Percentiles rank a stretch among this genome's conserved stretches.
phyloP scores from a whole-genome alignment of 2,888 invertebrate genomes.

The Thecocarcelia acutangulata region DNA sequence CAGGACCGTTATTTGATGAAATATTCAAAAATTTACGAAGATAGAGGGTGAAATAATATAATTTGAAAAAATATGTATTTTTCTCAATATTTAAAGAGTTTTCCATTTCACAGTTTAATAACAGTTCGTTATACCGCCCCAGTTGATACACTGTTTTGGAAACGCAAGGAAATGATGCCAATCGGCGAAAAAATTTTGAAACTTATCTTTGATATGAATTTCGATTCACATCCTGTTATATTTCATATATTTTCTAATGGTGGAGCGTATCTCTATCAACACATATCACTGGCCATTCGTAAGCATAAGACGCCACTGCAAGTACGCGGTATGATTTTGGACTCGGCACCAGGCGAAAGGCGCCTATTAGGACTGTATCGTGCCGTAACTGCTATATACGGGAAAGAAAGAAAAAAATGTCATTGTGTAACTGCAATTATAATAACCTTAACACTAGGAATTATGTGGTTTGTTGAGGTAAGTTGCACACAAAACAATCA shows the following conservation, averaged over 20 bases:
- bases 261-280: constrained; percentile 87
- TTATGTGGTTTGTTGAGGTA: constrained; percentile 85
- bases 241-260: constrained; percentile 89
- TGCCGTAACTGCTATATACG: constrained; percentile 85
- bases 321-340: constrained; percentile 85
- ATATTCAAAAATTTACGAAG: constrained; percentile 89
- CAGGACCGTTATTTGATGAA: constrained; percentile 89
- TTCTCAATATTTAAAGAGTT: not conserved
- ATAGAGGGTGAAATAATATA: constrained; percentile 85
- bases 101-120: constrained; percentile 83
- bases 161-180: constrained; percentile 83
- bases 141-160: constrained; percentile 85
- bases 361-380: constrained; percentile 83
- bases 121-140: constrained; percentile 88
- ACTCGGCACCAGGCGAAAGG: constrained; percentile 87
- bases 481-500: constrained; percentile 53
- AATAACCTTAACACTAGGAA: constrained; percentile 82
- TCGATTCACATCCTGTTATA: constrained; percentile 87
- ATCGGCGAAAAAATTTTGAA: constrained; percentile 86
- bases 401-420: constrained; percentile 83
- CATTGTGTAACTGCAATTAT: constrained; percentile 84
- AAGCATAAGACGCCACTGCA: constrained; percentile 82
- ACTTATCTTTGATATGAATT: constrained; percentile 85
- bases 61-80: not conserved
- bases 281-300: constrained; percentile 85